These are phyloP conservation scores for Emberiza fucata DNA, from an alignment of 2,113 vertebrate species.

Conservation along the genomic window DNA sequence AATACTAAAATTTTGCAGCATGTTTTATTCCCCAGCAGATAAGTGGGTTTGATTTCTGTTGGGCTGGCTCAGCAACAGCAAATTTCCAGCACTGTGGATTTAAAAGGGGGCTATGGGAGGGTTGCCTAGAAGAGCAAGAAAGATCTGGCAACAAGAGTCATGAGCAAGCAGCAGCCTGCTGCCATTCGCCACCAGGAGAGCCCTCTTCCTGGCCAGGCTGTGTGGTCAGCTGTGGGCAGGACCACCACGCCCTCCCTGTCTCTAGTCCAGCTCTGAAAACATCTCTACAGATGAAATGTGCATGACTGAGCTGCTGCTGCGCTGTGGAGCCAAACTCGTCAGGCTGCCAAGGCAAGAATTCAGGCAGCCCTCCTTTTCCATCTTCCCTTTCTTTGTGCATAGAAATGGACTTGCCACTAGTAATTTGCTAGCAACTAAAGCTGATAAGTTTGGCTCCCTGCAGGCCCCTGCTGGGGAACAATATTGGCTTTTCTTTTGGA, in stretches of 20 bases:
- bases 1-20: background rate
- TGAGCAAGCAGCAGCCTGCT: background rate
- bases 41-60: background rate
- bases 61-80: background rate
- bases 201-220: background rate
- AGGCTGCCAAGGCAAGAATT: background rate
- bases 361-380: background rate
- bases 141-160: background rate
- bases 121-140: accelerated
- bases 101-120: background rate
- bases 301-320: background rate
- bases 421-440: slow-evolving; percentile 75
- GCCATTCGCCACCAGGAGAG: background rate
- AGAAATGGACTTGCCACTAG: slow-evolving; percentile 70
- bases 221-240: background rate
- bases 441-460: slow-evolving; percentile 69
- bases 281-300: background rate
- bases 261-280: background rate
- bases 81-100: background rate
- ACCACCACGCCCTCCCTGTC: background rate
- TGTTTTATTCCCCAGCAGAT: background rate
- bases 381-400: slow-evolving; percentile 12
- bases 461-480: background rate
- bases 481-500: slow-evolving; percentile 49
- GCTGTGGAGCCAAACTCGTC: background rate